These are phyloP conservation scores for Uria aalge DNA, from an alignment of 2,113 vertebrate species.

Conservation along the genomic window DNA sequence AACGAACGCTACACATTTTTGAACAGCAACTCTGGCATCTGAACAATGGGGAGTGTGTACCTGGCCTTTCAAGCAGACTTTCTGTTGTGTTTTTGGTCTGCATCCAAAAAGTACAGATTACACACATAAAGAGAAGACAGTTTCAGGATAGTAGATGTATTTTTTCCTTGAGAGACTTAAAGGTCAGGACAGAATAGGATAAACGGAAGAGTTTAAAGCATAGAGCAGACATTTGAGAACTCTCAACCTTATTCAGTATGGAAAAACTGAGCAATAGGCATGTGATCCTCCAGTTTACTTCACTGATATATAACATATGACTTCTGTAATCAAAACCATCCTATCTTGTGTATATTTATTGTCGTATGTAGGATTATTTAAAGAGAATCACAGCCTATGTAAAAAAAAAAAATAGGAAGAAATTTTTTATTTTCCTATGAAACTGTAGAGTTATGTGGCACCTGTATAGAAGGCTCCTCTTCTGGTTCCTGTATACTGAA, in stretches of 20 bases:
- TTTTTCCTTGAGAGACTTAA: slow-evolving; percentile 19
- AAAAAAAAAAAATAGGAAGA: neutral
- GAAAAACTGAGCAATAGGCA: slow-evolving; percentile 19
- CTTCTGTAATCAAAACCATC: neutral
- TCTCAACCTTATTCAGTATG: neutral
- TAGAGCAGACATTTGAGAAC: slow-evolving; percentile 17
- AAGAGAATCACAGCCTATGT: neutral
- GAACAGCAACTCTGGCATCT: neutral
- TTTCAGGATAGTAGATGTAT: neutral
- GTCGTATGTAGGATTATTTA: neutral
- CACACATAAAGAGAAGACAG: neutral
- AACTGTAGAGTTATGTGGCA: slow-evolving; percentile 40
- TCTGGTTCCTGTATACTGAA: slow-evolving; percentile 89
- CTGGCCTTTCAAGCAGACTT: neutral
- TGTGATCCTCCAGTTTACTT: neutral
- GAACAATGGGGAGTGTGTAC: neutral
- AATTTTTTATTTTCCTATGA: neutral
- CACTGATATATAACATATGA: neutral
- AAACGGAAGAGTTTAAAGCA: neutral
- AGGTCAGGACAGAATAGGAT: slow-evolving; percentile 13
- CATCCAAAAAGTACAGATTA: neutral
- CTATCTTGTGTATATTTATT: neutral
- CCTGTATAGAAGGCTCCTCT: slow-evolving; percentile 87
- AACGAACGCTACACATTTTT: neutral
- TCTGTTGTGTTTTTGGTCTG: neutral